These are phyloP conservation scores for Lepidochrysops patricia DNA, from an alignment of 2,888 invertebrate genomes.

Conservation along the genomic window DNA sequence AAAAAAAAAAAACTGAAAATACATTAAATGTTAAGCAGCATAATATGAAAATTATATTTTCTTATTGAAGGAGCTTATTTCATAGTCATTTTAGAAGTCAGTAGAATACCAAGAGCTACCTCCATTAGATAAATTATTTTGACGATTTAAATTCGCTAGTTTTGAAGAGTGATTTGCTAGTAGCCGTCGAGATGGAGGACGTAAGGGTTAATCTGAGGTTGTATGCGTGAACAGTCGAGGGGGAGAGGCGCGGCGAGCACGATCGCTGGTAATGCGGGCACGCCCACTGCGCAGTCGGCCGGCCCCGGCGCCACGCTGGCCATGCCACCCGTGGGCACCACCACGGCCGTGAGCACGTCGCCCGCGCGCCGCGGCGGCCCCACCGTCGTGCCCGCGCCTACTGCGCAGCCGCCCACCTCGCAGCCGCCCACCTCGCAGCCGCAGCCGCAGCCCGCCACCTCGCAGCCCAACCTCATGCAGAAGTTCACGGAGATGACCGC, in stretches of 20 bases:
- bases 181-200: neutral
- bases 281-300: slow-evolving; percentile 51
- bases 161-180: slow-evolving; percentile 1
- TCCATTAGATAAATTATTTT: neutral
- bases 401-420: slow-evolving; percentile 42
- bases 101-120: neutral
- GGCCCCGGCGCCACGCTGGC: slow-evolving; percentile 29
- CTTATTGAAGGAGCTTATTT: neutral
- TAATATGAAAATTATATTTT: neutral
- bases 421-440: slow-evolving; percentile 28
- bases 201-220: slow-evolving; percentile 2
- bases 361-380: slow-evolving; percentile 64
- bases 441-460: slow-evolving; percentile 56
- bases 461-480: slow-evolving; percentile 87
- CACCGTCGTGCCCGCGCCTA: slow-evolving; percentile 63
- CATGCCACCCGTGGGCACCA: slow-evolving; percentile 31
- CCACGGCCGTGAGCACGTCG: slow-evolving; percentile 40
- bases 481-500: slow-evolving; percentile 92
- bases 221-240: slow-evolving; percentile 54
- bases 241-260: slow-evolving; percentile 75
- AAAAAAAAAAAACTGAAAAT: neutral
- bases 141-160: neutral
- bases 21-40: neutral
- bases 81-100: neutral
- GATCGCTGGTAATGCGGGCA: slow-evolving; percentile 75